Conservation (phyloP, 2,888 invertebrate species). For the Drosophila mercatorum region DNA sequence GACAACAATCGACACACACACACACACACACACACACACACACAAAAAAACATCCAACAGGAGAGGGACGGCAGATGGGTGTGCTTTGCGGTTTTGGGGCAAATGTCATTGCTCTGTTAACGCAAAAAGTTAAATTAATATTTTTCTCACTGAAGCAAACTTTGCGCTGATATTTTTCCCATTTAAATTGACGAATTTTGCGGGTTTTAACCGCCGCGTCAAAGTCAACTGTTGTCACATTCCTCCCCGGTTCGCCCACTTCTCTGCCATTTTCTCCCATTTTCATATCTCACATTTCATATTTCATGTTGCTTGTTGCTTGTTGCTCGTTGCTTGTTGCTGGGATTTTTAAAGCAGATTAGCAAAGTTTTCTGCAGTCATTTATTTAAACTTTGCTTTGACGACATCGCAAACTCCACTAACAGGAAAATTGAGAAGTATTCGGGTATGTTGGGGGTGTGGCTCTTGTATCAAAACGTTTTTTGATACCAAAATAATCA, state of each 20-base stretch:
- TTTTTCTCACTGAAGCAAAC: conserved; percentile 63
- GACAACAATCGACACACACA: conserved; percentile 29
- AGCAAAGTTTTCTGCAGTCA: conserved; percentile 70
- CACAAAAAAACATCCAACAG: conserved; percentile 16
- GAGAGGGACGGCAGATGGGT: neutral
- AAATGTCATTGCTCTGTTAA: conserved; percentile 67
- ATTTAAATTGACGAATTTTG: conserved; percentile 76
- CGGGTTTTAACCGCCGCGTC: conserved; percentile 65
- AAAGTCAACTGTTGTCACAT: conserved; percentile 71
- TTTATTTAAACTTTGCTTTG: conserved; percentile 70
- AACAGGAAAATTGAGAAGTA: neutral
- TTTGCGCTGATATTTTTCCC: conserved; percentile 29
- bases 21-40: conserved; percentile 18
- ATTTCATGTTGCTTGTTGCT: conserved; percentile 15
- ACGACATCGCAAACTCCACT: conserved; percentile 34
- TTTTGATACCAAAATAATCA: conserved; percentile 54
- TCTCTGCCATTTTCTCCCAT: conserved; percentile 16
- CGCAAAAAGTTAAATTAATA: conserved; percentile 79
- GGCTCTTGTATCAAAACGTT: conserved; percentile 12
- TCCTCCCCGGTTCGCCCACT: neutral
- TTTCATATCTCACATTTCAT: conserved; percentile 47
- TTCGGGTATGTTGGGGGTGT: neutral
- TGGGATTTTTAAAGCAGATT: conserved; percentile 68
- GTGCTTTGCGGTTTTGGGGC: conserved; percentile 34
- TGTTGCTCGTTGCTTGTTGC: conserved; percentile 28